Evolutionary conservation across 2,113 vertebrate species (phyloP).

Genomic region (Anser cygnoides): DNA sequence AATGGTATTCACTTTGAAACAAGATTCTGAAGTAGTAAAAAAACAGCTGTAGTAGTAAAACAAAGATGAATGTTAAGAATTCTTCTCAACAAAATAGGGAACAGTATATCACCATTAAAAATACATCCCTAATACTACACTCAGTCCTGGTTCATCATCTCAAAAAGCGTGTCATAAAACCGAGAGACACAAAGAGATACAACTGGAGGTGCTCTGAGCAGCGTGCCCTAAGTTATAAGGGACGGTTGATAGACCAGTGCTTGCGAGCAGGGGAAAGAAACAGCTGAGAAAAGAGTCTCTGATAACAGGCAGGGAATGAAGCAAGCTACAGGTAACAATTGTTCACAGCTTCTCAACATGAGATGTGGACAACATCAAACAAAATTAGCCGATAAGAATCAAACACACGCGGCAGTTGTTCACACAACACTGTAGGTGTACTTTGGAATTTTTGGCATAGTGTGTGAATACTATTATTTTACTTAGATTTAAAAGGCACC

Average conservation of each 20-base stretch:
- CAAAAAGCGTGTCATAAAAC: fast-evolving
- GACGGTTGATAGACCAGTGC: background rate
- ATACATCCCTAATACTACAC: background rate
- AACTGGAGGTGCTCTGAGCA: background rate
- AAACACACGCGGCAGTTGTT: background rate
- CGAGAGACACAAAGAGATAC: fast-evolving
- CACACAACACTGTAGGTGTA: background rate
- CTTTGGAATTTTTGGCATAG: background rate
- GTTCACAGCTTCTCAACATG: background rate
- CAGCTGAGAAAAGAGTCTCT: background rate
- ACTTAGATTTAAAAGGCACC: background rate
- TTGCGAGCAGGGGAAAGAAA: background rate
- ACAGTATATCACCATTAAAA: background rate
- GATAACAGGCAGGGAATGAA: background rate
- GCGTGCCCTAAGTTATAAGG: background rate
- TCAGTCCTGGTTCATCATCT: background rate
- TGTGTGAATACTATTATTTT: background rate
- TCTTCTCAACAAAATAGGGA: background rate
- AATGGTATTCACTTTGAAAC: background rate
- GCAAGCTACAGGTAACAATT: background rate
- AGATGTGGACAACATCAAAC: background rate
- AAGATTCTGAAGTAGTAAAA: background rate
- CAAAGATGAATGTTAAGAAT: background rate
- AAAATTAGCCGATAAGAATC: background rate
- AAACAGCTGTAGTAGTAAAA: background rate